Evolutionary conservation across 2,797 vertebrate genomes (phyloP).

Genomic region (Hemitrygon akajei): DNA sequence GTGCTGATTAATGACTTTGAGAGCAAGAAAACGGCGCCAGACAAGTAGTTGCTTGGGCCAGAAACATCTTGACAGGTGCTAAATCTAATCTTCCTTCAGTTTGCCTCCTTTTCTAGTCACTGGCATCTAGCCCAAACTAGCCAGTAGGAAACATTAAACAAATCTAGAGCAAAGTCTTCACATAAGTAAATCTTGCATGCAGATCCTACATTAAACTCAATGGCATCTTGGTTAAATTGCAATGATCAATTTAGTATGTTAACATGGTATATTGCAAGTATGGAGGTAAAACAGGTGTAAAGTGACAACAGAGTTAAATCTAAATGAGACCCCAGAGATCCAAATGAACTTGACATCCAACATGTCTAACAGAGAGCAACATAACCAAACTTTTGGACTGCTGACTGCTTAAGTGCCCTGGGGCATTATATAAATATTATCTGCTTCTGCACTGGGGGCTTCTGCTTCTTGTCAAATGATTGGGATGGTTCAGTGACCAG

Average conservation of each 20-base stretch:
- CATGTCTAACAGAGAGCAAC: neutral
- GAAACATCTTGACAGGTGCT: neutral
- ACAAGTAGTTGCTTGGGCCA: neutral
- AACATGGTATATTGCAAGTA: neutral
- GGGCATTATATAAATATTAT: neutral
- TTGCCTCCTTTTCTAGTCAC: neutral
- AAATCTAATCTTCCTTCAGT: neutral
- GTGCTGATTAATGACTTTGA: neutral
- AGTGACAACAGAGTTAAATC: neutral
- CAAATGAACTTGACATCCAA: neutral
- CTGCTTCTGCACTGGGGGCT: neutral
- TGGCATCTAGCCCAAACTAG: neutral
- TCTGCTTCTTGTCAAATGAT: neutral
- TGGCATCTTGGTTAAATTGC: neutral
- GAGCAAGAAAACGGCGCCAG: neutral
- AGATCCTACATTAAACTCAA: neutral
- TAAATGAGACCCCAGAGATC: neutral
- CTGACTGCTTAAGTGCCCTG: neutral
- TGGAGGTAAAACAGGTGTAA: neutral
- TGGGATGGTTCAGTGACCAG: neutral
- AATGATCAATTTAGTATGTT: neutral
- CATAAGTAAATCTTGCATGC: neutral
- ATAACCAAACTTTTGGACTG: neutral
- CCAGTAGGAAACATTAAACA: neutral
- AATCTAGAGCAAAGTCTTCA: neutral